Conservation (phyloP, 30 jellyfish, hydroid and myxozoan species). For the Turritopsis dohrnii region DNA sequence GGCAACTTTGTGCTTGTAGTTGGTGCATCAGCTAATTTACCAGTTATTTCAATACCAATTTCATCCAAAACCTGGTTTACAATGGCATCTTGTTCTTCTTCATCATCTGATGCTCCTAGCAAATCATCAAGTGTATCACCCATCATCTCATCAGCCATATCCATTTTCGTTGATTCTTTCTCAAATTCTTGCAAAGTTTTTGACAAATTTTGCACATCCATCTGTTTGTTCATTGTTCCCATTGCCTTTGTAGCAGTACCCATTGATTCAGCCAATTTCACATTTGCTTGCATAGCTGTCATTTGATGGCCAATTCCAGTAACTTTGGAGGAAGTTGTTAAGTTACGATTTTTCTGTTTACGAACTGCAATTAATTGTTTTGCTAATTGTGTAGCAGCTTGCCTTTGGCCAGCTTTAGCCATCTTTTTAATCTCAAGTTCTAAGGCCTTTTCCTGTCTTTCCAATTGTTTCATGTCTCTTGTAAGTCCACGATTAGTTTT, state of each 20-base stretch:
- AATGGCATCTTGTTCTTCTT: constrained; percentile 97
- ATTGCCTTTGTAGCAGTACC: constrained; percentile 93
- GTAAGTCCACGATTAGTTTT: constrained; percentile 70
- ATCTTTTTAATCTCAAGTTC: constrained; percentile 84
- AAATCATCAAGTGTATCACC: constrained; percentile 79
- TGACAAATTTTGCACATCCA: constrained; percentile 70
- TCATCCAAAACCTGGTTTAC: constrained; percentile 92
- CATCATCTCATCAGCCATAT: constrained; percentile 92
- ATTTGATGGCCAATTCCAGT: constrained; percentile 84
- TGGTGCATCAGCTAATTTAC: constrained; percentile 88
- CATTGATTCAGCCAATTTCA: constrained; percentile 92
- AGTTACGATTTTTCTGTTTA: constrained; percentile 64
- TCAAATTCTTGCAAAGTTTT: constrained; percentile 83
- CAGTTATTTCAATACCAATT: constrained; percentile 92
- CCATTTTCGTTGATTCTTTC: constrained; percentile 89
- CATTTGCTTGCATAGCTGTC: constrained; percentile 91
- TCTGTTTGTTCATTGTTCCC: constrained; percentile 93
- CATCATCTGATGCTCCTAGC: constrained; percentile 91
- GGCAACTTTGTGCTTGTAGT: constrained; percentile 47
- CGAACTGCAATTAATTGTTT: constrained; percentile 80
- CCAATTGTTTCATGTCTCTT: constrained; percentile 67
- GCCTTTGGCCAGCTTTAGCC: constrained; percentile 81
- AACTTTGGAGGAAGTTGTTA: constrained; percentile 59
- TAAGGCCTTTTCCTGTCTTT: constrained; percentile 84
- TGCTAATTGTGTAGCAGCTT: constrained; percentile 86